Percentiles rank a stretch among this genome's conserved stretches.
phyloP scores from a whole-genome alignment of 2,888 invertebrate genomes.

The Coleophora deauratella region DNA sequence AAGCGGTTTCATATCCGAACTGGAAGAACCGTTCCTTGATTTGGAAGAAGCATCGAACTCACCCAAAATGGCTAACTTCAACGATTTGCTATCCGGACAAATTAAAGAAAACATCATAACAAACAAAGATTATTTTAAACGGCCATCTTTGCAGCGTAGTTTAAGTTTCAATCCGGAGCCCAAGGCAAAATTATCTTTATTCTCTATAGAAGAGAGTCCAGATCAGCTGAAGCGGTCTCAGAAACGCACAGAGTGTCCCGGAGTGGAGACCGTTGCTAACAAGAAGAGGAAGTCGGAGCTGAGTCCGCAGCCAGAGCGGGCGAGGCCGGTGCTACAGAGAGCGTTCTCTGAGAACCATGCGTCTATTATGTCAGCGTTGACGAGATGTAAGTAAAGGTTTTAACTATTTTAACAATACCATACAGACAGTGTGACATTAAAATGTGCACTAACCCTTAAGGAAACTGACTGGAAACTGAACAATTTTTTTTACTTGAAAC shows the following conservation, averaged over 20 bases:
- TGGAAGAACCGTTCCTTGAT: slow-evolving; percentile 58
- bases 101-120: slow-evolving; percentile 42
- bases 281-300: slow-evolving; percentile 45
- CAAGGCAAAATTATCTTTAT: slow-evolving; percentile 35
- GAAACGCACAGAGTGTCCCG: slow-evolving; percentile 79
- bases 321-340: slow-evolving; percentile 68
- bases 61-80: slow-evolving; percentile 55
- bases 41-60: slow-evolving; percentile 52
- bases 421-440: too few species aligned
- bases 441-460: too few species aligned
- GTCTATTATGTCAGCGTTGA: slow-evolving; percentile 81
- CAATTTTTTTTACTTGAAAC: too few species aligned
- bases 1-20: slow-evolving; percentile 61
- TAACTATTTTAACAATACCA: too few species aligned
- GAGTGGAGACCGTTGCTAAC: slow-evolving; percentile 38
- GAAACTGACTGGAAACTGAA: too few species aligned
- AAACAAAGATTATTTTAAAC: slow-evolving; percentile 28
- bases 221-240: slow-evolving; percentile 28
- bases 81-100: slow-evolving; percentile 46
- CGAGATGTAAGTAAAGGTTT: slow-evolving; percentile 71
- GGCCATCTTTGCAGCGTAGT: slow-evolving; percentile 40
- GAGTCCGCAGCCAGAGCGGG: slow-evolving; percentile 20
- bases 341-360: slow-evolving; percentile 87
- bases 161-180: slow-evolving; percentile 48
- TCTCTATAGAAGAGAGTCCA: slow-evolving; percentile 46